Base-by-base conservation (phyloP, 2,888 invertebrate species). In the Nephrotoma guestfalica region DNA sequence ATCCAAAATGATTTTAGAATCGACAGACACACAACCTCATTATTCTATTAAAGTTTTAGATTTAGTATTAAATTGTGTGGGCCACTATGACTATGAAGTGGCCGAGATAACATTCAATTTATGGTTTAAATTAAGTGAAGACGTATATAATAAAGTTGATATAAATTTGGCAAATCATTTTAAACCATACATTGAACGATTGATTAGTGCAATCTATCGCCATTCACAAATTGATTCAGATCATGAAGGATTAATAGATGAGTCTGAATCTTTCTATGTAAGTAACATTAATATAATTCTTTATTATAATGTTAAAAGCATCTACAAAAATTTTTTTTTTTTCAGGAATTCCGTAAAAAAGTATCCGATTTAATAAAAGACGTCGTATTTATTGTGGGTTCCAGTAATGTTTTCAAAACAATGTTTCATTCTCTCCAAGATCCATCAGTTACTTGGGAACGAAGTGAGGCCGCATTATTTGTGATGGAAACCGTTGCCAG, bases 191-290 rank as follows among this genome's bases (percentile, higher is more conserved):
- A 94, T 99, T 87, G 97, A 98, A 91, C 93, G 98, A 89, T 92
- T 99, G n/a, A 95, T 99, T 6, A 95, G 95, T 86, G 96, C 97
- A 0, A 92, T 99, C 7, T 97, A 97, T 88, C 93, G 96, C 87
- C 99, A 99, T 91, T 97, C 98, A 89, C 98, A 98, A 92, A 97
- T 98, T 93, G 99, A 99, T 89, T 95, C 97, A 0, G 99, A 99
- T 90, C 96, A 96, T 89, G 97, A 97, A 87, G 96, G 96, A 30
- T 92, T 98, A 85, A 94, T 97, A 1, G 96, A 96, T 88, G 96
- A 96, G 87, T 94, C 94, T 0, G 97, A 97, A 89, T 96, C 96
- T 89, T 98, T 98, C 90, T 93, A 92, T 91, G 94, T 94, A 89
- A 92, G 93, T 91, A 87, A 4, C 45, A 86, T 83, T 47, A 41